Evolutionary conservation across 2,888 invertebrate genomes (phyloP), one percentile per base, ranked within the genome.

Genomic region (Alviniconcha strummeri): DNA sequence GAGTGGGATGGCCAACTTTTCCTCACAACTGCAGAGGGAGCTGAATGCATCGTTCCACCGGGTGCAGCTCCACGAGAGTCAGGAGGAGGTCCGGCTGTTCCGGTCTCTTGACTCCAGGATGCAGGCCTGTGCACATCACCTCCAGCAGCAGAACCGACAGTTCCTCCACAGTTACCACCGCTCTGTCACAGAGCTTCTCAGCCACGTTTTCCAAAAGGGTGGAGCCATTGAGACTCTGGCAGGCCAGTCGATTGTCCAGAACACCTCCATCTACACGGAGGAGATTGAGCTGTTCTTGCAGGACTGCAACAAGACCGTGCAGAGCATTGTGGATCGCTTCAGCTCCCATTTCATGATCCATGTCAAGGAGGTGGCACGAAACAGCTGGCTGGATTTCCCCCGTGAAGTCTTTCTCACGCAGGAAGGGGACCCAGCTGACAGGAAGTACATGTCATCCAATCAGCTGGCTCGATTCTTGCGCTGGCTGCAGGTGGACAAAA

Each of bases 341-440:
- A 85, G 88, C 13, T 82, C 87, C 1, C 89, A 87, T 9, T 93
- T 91, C 83, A 85, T 87, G 36, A 83, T 89, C 5, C 91, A 91
- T 84, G 86, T 92, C 55, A 87, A 88, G 69, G 88, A 88, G 52
- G 87, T 92, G 5, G 89, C 88, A 8, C 86, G 88, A 9, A 93
- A 91, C 81, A 85, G 88, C 52, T 93, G 93, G 93, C 84, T 92
- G 71, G 88, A 89, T 52, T 91, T 92, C 75, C 91, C 93, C 9
- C 86, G 89, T 67, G 88, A 91, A 80, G 85, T 90, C 19, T 92
- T 90, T 81, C 87, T 89, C 80, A 84, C 86, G 11, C 90, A 90
- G 84, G 87, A 89, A 74, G 86, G 86, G 1, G 86, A 88, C 36
- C 80, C 85, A 15, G 79, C 86, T 13, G 87, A 88, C 74, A 84